Percentiles rank a stretch among this genome's conserved stretches.
phyloP scores from a whole-genome alignment of 2,797 vertebrate species.

The Takifugu ocellatus region DNA sequence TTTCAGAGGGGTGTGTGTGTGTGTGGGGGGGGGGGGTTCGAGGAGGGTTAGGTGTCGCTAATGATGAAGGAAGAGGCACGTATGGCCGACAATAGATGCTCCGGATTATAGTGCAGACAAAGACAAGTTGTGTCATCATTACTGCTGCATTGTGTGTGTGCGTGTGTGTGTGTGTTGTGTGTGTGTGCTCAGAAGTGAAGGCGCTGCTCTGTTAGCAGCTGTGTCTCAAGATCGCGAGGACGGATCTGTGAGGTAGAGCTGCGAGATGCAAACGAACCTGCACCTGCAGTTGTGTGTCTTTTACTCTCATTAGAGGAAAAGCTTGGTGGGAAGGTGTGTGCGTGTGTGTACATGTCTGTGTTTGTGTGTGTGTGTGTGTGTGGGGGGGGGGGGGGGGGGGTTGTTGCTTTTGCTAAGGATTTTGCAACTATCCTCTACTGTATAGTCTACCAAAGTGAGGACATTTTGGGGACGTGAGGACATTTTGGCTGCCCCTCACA shows the following conservation, averaged over 20 bases:
- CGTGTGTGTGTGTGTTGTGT: slow-evolving; percentile 15
- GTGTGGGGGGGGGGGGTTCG: slow-evolving; percentile 23
- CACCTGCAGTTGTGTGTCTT: neutral
- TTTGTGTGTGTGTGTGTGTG: too few relatives aligned
- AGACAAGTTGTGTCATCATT: slow-evolving; percentile 73
- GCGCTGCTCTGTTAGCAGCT: slow-evolving; percentile 70
- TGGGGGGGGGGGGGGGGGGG: too few relatives aligned
- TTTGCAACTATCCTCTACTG: too few relatives aligned
- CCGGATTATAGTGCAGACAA: slow-evolving; percentile 74
- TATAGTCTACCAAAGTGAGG: too few relatives aligned
- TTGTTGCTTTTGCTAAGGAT: too few relatives aligned
- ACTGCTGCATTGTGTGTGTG: slow-evolving; percentile 42
- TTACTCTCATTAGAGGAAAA: neutral
- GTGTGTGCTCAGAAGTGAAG: slow-evolving; percentile 37
- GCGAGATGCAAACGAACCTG: slow-evolving; percentile 1
- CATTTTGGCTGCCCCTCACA: too few relatives aligned
- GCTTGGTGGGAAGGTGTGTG: too few relatives aligned
- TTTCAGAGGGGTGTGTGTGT: slow-evolving; percentile 36
- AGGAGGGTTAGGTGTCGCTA: slow-evolving; percentile 31
- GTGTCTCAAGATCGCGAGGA: slow-evolving; percentile 47
- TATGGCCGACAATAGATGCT: slow-evolving; percentile 71
- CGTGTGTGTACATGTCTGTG: too few relatives aligned
- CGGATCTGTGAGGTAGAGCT: slow-evolving; percentile 33
- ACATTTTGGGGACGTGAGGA: too few relatives aligned
- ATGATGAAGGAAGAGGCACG: slow-evolving; percentile 70